A percentile compares a stretch with the other conserved stretches of the same genome.
phyloP scores from a whole-genome alignment of 2,888 invertebrate genomes.

The Glyphotaelius pellucidus region DNA sequence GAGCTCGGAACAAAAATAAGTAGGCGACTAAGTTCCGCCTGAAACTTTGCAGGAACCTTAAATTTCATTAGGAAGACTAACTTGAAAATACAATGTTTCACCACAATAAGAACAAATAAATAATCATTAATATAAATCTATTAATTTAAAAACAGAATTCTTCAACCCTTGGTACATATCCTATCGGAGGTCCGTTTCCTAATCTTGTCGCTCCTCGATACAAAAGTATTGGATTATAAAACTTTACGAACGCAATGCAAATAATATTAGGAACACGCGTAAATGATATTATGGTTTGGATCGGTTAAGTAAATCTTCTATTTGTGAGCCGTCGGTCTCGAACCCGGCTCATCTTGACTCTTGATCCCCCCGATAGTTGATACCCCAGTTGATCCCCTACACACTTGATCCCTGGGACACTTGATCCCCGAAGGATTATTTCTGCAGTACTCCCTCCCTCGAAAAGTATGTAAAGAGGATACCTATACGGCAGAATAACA shows the following conservation, averaged over 20 bases:
- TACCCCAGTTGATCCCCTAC: too few species aligned
- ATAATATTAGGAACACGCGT: too few species aligned
- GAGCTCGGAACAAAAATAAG: conserved; percentile 10
- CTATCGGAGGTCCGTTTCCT: background rate
- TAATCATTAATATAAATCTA: background rate
- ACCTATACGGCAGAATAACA: too few species aligned
- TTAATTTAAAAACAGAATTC: background rate
- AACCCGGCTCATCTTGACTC: background rate
- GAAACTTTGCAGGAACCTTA: conserved; percentile 10
- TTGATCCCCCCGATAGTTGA: too few species aligned
- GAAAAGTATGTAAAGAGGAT: too few species aligned
- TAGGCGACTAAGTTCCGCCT: background rate
- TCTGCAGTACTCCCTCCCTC: too few species aligned
- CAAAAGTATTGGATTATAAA: too few species aligned
- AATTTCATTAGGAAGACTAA: background rate
- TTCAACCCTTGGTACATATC: background rate
- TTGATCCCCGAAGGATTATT: too few species aligned
- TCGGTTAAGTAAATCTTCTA: background rate
- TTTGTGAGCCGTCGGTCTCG: background rate
- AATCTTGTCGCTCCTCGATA: too few species aligned
- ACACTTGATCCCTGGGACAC: too few species aligned
- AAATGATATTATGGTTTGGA: background rate
- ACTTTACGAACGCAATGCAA: too few species aligned
- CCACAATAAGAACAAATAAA: background rate
- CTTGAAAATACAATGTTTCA: background rate